These are phyloP conservation scores for Echinometra lucunter DNA, from an alignment of 53 echinoderm and acorn worm species.

Conservation along the genomic window DNA sequence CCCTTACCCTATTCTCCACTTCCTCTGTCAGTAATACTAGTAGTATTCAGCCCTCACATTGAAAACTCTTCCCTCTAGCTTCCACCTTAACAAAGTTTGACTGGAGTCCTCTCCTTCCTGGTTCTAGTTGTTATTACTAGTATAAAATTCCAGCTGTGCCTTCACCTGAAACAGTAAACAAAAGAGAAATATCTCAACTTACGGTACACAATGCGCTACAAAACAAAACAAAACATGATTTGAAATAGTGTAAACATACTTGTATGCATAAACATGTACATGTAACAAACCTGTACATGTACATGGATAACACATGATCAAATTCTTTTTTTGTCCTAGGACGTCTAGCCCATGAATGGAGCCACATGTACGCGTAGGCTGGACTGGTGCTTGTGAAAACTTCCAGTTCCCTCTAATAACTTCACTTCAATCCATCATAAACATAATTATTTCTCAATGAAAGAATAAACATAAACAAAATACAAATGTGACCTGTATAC, in stretches of 20 bases:
- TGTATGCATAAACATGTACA: neutral
- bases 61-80: neutral
- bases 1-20: neutral
- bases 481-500: too few relatives aligned
- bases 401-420: too few relatives aligned
- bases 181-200: neutral
- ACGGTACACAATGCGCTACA: neutral
- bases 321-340: neutral
- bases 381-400: too few relatives aligned
- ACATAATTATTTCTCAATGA: neutral
- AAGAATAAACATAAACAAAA: too few relatives aligned
- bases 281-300: neutral
- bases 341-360: too few relatives aligned
- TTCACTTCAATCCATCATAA: neutral
- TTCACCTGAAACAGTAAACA: neutral
- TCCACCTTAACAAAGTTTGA: neutral
- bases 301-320: neutral
- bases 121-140: neutral
- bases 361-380: too few relatives aligned
- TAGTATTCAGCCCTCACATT: conserved; percentile 35
- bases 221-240: neutral
- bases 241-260: neutral
- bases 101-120: neutral
- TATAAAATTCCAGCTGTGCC: neutral
- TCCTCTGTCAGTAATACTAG: neutral